phyloP scores from a whole-genome alignment of 1,140 invertebrate species.

The Bombus pyrosoma region DNA sequence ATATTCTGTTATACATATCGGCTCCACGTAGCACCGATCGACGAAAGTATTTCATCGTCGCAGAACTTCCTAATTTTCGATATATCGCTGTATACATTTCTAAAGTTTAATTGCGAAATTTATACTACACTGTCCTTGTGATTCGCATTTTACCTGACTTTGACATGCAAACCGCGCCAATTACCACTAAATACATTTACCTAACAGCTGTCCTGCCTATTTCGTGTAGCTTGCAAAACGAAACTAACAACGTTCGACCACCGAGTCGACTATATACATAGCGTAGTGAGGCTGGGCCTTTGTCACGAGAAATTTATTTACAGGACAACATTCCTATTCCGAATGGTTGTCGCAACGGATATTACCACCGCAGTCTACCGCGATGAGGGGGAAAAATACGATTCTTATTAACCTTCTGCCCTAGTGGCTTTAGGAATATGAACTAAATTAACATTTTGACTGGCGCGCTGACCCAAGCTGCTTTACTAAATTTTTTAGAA shows the following conservation, averaged over 20 bases:
- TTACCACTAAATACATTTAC: not conserved
- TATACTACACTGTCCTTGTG: not conserved
- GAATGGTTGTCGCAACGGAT: slow-evolving; percentile 1
- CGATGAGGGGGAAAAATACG: not conserved
- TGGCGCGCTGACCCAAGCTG: too few species aligned
- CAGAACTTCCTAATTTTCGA: not conserved
- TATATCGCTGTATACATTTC: not conserved
- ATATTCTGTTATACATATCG: not conserved
- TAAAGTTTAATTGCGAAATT: not conserved
- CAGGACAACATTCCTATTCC: not conserved
- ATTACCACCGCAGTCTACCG: not conserved
- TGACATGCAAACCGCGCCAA: not conserved
- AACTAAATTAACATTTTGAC: too few species aligned
- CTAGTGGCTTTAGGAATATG: too few species aligned
- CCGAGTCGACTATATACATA: not conserved
- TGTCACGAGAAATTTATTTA: slow-evolving; percentile 36
- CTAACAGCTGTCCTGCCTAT: slow-evolving; percentile 46
- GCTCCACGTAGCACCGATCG: rapidly evolving
- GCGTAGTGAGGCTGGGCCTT: not conserved
- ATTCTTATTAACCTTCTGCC: too few species aligned
- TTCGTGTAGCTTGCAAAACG: slow-evolving; percentile 66
- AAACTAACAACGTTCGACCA: slow-evolving; percentile 62
- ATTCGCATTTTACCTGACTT: not conserved
- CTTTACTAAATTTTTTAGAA: too few species aligned
- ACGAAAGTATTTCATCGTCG: not conserved